phyloP scores from a whole-genome alignment of 2,797 vertebrate genomes.

The Onychomys arenicola region DNA sequence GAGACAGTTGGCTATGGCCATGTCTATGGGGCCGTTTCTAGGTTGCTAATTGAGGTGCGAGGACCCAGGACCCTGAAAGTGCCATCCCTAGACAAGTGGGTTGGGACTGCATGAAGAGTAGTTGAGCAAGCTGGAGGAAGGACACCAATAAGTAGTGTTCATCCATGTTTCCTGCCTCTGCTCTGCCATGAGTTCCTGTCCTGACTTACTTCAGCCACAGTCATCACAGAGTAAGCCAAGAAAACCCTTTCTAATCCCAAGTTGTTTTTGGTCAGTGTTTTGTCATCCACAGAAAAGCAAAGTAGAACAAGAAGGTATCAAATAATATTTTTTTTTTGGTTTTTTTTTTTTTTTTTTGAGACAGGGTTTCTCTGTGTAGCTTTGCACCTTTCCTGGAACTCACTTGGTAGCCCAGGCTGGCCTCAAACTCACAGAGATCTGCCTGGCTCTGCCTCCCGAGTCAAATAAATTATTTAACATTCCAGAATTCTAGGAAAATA shows the following conservation, averaged over 20 bases:
- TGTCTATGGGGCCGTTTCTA: background rate
- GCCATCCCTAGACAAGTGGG: background rate
- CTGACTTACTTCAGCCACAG: background rate
- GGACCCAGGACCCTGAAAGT: background rate
- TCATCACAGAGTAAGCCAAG: background rate
- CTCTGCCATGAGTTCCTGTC: background rate
- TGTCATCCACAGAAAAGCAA: background rate
- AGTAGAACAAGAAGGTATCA: background rate
- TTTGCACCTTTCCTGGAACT: too few species aligned
- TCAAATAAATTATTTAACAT: background rate
- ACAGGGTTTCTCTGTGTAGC: too few species aligned
- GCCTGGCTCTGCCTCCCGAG: too few species aligned
- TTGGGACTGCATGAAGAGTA: background rate
- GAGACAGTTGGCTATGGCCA: background rate
- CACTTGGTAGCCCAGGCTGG: too few species aligned
- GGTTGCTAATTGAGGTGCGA: background rate
- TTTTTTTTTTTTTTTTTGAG: too few species aligned
- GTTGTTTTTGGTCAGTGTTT: background rate
- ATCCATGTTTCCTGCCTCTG: background rate
- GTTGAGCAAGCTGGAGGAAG: too few species aligned
- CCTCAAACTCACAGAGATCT: too few species aligned
- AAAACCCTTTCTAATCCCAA: background rate
- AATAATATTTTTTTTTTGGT: too few species aligned
- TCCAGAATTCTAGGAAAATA: background rate
- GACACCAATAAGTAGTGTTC: background rate